phyloP scores from a whole-genome alignment of 1,140 invertebrate species.

The Caligus rogercresseyi region DNA sequence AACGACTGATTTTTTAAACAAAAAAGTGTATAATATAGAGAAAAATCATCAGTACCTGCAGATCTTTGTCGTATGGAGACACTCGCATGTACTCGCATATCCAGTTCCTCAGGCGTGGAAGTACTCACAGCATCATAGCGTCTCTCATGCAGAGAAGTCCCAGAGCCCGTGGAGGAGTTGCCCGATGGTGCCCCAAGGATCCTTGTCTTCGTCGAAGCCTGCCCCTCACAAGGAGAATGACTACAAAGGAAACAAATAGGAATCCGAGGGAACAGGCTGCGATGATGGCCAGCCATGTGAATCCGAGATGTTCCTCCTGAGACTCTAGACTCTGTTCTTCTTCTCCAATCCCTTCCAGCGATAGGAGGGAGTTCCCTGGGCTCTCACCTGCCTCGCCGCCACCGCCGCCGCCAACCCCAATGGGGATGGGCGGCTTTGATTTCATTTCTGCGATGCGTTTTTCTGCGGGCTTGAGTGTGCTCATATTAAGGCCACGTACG shows the following conservation, averaged over 20 bases:
- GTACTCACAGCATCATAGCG: not conserved
- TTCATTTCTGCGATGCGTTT: not conserved
- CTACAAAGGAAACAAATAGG: not conserved
- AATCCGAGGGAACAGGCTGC: not conserved
- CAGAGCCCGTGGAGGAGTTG: not conserved
- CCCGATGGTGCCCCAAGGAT: not conserved
- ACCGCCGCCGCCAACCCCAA: not conserved
- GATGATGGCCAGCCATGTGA: not conserved
- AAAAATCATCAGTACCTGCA: no score
- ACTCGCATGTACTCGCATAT: no score
- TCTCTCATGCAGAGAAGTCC: not conserved
- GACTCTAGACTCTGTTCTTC: not conserved
- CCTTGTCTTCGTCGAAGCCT: not conserved
- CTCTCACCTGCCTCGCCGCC: not conserved
- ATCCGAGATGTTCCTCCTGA: not conserved
- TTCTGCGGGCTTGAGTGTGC: not conserved
- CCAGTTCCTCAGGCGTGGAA: not conserved
- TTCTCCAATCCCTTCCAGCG: not conserved
- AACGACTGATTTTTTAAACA: no score
- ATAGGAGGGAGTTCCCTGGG: not conserved
- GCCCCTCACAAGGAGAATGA: not conserved
- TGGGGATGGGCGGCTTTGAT: not conserved
- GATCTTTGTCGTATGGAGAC: no score
- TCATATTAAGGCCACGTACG: not conserved
- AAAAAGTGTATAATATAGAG: no score